A percentile compares a stretch with the other conserved stretches of the same genome.
Evolutionary conservation across 2,888 invertebrate species (phyloP).

Genomic region (Pristionchus arcanus): DNA sequence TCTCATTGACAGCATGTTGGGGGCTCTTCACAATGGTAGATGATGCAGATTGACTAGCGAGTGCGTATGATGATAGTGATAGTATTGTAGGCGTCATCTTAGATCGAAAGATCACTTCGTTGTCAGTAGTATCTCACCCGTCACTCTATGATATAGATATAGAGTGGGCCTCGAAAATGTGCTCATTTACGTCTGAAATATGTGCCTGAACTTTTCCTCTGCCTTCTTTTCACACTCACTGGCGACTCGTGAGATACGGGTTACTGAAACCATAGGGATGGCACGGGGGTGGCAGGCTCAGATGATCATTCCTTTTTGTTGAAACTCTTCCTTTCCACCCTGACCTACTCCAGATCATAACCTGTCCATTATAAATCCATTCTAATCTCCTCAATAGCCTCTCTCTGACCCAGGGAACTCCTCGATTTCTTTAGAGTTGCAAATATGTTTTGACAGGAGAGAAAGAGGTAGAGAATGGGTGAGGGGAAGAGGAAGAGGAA

Average conservation of each 20-base stretch:
- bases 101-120: background rate
- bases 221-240: background rate
- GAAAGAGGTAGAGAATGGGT: conserved; percentile 31
- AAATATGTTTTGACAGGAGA: background rate
- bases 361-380: background rate
- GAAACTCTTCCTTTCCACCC: background rate
- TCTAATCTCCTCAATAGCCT: conserved; percentile 4
- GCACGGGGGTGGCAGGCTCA: background rate
- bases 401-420: conserved; percentile 28
- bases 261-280: conserved; percentile 36
- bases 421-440: background rate
- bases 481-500: background rate
- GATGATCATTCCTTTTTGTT: background rate
- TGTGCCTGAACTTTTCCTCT: background rate
- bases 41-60: background rate
- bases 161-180: background rate
- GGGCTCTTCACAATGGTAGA: background rate
- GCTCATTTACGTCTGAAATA: background rate
- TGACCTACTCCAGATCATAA: conserved; percentile 18
- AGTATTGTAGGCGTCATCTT: background rate
- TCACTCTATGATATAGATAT: background rate
- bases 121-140: background rate
- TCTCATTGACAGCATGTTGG: background rate
- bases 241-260: background rate
- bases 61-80: background rate